phyloP scores from a whole-genome alignment of 2,888 invertebrate genomes.

The Polia nebulosa region DNA sequence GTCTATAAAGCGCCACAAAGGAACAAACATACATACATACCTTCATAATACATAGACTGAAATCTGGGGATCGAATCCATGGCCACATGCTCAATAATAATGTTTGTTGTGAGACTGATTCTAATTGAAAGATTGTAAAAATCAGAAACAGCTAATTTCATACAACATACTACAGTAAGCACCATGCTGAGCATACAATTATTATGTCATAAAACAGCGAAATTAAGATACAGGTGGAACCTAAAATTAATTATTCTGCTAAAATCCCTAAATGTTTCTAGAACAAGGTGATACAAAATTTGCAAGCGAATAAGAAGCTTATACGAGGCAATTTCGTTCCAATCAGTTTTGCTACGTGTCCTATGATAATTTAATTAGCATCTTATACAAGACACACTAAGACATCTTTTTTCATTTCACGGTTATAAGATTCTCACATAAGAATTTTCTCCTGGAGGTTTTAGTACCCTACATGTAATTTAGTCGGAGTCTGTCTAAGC shows the following conservation, averaged over 20 bases:
- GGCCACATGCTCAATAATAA: neutral
- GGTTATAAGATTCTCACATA: slow-evolving; percentile 14
- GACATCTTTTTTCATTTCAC: slow-evolving; percentile 36
- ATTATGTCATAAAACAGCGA: neutral
- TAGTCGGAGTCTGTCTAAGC: neutral
- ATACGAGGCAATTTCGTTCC: slow-evolving; percentile 37
- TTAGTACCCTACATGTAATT: slow-evolving; percentile 12
- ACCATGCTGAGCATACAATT: too few species aligned
- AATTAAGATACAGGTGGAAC: slow-evolving; percentile 12
- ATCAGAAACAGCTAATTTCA: neutral
- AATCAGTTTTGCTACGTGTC: slow-evolving; percentile 46
- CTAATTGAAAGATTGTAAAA: neutral
- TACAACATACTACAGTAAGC: too few species aligned
- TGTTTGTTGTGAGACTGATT: neutral
- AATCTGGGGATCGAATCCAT: too few species aligned
- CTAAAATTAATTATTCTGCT: slow-evolving; percentile 30
- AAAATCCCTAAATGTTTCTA: slow-evolving; percentile 35
- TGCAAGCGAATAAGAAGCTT: slow-evolving; percentile 36
- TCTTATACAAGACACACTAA: slow-evolving; percentile 20
- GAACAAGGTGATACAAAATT: slow-evolving; percentile 24
- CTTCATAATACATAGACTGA: too few species aligned
- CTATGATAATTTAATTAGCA: slow-evolving; percentile 52
- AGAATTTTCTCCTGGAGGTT: slow-evolving; percentile 21
- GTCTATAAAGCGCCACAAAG: too few species aligned
- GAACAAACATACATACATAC: too few species aligned